Conservation (phyloP, 2,113 vertebrate genomes). For the Apus apus region DNA sequence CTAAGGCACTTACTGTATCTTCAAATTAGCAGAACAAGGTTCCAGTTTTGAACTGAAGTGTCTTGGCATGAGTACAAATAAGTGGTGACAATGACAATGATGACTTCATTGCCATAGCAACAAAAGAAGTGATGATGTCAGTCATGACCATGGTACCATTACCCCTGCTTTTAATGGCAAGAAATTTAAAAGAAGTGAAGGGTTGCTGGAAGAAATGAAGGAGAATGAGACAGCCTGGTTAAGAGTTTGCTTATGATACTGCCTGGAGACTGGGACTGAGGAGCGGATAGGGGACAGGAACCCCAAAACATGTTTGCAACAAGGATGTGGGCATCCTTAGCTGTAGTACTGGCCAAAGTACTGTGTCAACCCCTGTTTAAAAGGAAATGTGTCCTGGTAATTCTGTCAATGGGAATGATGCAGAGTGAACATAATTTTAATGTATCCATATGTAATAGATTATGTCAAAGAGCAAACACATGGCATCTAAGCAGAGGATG, state of each 20-base stretch:
- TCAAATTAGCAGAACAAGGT: not conserved
- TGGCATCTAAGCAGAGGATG: not conserved
- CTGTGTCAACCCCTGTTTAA: not conserved
- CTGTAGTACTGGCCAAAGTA: not conserved
- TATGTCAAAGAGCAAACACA: not conserved
- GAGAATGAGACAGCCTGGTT: not conserved
- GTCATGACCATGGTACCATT: not conserved
- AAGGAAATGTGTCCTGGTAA: not conserved
- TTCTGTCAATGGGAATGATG: not conserved
- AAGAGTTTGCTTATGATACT: not conserved
- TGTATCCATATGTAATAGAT: not conserved
- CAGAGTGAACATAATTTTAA: not conserved
- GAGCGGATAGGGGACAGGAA: not conserved
- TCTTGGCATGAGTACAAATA: not conserved
- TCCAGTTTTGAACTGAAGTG: not conserved
- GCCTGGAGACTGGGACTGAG: not conserved
- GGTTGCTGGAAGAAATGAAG: not conserved
- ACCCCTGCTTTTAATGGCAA: not conserved
- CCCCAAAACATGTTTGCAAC: not conserved
- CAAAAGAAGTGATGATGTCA: not conserved
- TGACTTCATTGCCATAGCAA: not conserved
- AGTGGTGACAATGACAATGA: accelerated
- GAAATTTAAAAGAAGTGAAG: not conserved
- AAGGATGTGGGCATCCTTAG: not conserved
- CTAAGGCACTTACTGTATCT: accelerated